These are phyloP conservation scores for Aphrocallistes beatrix DNA, from an alignment of 37 sponge, comb jelly and placozoan genomes.

Conservation along the genomic window DNA sequence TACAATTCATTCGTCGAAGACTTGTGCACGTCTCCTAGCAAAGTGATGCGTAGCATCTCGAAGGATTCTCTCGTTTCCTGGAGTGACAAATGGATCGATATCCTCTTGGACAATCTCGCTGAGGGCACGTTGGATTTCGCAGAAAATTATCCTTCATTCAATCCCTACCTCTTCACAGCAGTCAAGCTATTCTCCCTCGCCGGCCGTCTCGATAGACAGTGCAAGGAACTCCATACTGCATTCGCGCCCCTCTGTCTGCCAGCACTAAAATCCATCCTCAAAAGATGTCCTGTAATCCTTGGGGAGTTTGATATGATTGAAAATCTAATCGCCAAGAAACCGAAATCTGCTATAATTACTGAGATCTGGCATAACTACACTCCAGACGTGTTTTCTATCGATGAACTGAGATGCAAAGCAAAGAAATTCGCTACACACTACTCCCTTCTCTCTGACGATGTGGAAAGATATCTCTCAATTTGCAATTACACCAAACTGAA, in stretches of 20 bases:
- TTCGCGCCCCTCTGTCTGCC: not conserved
- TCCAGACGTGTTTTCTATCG: not conserved
- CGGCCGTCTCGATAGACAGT: not conserved
- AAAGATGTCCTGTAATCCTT: not conserved
- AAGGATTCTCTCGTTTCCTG: not conserved
- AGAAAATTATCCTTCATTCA: not conserved
- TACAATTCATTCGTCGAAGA: not conserved
- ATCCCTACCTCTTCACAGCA: not conserved
- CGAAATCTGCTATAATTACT: not conserved
- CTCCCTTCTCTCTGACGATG: not conserved
- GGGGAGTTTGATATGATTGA: not conserved
- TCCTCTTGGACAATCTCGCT: not conserved
- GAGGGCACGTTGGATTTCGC: not conserved
- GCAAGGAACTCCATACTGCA: not conserved
- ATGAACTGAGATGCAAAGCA: not conserved
- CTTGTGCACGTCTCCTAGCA: not conserved
- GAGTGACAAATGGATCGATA: constrained; percentile 12
- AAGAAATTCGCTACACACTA: not conserved
- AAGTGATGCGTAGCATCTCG: not conserved
- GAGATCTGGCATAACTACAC: not conserved
- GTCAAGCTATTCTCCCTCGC: not conserved
- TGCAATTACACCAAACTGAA: not conserved
- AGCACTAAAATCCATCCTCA: not conserved
- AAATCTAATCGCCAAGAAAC: not conserved
- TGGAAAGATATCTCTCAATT: not conserved